Conservation (phyloP, 2,113 vertebrate genomes). For the Anhinga rufa region DNA sequence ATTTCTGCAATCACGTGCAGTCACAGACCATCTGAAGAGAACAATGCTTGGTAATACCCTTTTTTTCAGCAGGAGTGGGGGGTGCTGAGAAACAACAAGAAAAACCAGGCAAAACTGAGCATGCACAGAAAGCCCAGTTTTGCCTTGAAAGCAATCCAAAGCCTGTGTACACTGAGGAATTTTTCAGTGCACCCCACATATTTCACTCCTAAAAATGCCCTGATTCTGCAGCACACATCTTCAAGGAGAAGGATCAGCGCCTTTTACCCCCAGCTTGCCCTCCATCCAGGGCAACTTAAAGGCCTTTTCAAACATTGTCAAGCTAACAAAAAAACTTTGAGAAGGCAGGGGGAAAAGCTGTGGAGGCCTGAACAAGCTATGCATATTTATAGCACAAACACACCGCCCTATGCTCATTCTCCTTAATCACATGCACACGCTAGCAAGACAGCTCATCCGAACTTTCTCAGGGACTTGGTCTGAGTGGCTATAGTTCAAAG, state of each 20-base stretch:
- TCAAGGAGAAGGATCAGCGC: background rate
- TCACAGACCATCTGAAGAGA: background rate
- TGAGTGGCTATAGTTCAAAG: conserved; percentile 35
- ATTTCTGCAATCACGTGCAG: background rate
- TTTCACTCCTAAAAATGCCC: background rate
- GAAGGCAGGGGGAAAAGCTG: background rate
- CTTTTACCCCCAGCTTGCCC: background rate
- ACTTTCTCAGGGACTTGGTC: conserved; percentile 8
- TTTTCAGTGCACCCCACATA: background rate
- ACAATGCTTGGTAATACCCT: background rate
- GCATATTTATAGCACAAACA: conserved; percentile 30
- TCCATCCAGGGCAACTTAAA: background rate
- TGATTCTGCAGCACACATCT: background rate
- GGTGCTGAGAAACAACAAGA: background rate
- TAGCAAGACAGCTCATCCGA: background rate
- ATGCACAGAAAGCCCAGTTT: background rate
- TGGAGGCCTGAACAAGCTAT: background rate
- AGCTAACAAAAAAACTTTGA: background rate
- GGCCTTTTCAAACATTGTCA: background rate
- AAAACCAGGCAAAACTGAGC: background rate
- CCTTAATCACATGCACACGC: conserved; percentile 12
- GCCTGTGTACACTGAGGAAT: background rate
- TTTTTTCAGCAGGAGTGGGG: background rate
- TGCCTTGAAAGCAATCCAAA: background rate
- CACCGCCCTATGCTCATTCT: background rate